A percentile compares a stretch with the other conserved stretches of the same genome.
Conservation (phyloP, 2,797 vertebrate species). For the Pseudochaenichthys georgianus region DNA sequence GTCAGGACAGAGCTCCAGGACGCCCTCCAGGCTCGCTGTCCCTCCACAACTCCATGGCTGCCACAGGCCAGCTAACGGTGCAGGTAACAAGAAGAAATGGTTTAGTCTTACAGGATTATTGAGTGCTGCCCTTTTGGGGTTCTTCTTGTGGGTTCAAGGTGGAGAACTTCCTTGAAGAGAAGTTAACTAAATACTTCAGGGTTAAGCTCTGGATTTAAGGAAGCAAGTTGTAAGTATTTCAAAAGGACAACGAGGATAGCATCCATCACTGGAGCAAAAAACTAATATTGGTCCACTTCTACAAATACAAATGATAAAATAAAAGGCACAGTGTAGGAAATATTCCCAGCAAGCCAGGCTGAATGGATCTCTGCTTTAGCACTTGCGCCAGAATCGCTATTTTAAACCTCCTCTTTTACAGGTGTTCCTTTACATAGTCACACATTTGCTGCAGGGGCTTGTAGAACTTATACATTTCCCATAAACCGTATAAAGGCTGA, state of each 20-base stretch:
- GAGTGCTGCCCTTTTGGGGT: background rate
- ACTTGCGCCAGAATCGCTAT: constrained; percentile 16
- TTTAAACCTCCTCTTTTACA: constrained; percentile 3
- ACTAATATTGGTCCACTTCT: too few relatives aligned
- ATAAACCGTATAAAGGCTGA: background rate
- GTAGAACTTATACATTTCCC: background rate
- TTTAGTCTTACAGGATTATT: background rate
- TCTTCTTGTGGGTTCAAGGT: background rate
- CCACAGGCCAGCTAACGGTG: constrained; percentile 28
- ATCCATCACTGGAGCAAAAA: too few relatives aligned
- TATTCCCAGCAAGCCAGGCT: background rate
- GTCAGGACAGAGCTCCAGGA: constrained; percentile 53
- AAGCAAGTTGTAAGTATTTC: too few relatives aligned
- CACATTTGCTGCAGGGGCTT: constrained; percentile 3
- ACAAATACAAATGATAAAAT: too few relatives aligned
- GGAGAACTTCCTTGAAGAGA: background rate
- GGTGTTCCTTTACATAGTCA: background rate
- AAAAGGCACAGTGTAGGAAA: background rate
- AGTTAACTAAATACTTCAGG: background rate
- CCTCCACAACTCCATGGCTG: constrained; percentile 45
- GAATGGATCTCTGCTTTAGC: background rate
- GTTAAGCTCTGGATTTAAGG: too few relatives aligned
- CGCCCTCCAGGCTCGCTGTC: constrained; percentile 59
- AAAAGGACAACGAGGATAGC: too few relatives aligned
- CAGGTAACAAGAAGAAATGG: constrained; percentile 65